phyloP scores from a whole-genome alignment of 2,797 vertebrate species.

The Eulemur mongoz region DNA sequence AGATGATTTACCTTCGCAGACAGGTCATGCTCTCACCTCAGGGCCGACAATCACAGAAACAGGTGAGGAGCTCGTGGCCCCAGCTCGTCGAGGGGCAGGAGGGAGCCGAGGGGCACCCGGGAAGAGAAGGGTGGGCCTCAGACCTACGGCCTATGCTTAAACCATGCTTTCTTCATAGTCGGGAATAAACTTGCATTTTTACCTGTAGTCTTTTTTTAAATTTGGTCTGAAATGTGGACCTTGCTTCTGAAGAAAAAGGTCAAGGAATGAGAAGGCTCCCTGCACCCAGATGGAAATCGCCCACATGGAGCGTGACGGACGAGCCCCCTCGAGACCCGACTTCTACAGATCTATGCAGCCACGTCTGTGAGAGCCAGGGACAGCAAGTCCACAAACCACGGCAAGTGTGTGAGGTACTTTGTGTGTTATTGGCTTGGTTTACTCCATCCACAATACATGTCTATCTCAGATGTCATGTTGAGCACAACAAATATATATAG shows the following conservation, averaged over 20 bases:
- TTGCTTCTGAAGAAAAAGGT: background rate
- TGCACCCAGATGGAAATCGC: background rate
- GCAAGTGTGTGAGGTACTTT: background rate
- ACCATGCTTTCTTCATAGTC: background rate
- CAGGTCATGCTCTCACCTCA: background rate
- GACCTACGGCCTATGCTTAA: background rate
- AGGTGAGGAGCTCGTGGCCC: background rate
- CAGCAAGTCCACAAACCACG: background rate
- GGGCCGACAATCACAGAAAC: background rate
- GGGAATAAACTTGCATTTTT: background rate
- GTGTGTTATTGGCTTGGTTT: background rate
- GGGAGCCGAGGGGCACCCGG: background rate
- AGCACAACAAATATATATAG: background rate
- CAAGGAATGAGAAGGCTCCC: background rate
- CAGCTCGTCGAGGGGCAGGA: background rate
- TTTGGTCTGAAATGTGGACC: background rate
- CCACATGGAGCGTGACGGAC: fast-evolving
- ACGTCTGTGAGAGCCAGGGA: background rate
- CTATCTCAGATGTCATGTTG: background rate
- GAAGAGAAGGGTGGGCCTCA: background rate
- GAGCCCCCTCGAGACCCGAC: background rate
- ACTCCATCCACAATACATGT: background rate
- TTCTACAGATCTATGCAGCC: background rate
- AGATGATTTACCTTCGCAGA: background rate
- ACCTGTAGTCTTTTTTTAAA: background rate